Evolutionary conservation across 2,113 vertebrate species (phyloP).

Genomic region (Gopherus evgoodei): DNA sequence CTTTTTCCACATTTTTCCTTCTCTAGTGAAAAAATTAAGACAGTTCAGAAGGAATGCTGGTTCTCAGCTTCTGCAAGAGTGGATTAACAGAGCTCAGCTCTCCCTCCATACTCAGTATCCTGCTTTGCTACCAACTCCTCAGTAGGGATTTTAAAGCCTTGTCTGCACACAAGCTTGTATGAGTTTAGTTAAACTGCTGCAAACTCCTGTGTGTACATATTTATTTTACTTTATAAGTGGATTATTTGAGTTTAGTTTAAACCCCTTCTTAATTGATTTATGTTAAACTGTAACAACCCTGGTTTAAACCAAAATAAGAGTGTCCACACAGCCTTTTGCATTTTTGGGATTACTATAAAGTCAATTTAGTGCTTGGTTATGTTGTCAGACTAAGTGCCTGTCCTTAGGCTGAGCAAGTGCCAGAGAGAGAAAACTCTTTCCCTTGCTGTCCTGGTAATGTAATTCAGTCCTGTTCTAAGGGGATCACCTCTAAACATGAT

Average conservation of each 20-base stretch:
- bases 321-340: background rate
- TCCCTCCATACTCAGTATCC: background rate
- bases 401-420: background rate
- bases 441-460: background rate
- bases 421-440: background rate
- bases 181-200: background rate
- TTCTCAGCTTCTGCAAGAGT: background rate
- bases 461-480: background rate
- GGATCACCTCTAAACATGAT: background rate
- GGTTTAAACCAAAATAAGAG: background rate
- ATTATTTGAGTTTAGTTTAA: background rate
- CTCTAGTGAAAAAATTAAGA: background rate
- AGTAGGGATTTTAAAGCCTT: background rate
- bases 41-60: background rate
- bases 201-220: background rate
- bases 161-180: background rate
- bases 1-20: background rate
- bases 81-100: background rate
- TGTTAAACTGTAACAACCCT: background rate
- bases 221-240: background rate
- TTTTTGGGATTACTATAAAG: background rate
- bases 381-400: background rate
- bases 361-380: background rate
- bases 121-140: background rate
- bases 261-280: background rate